Percentiles rank a stretch among this genome's conserved stretches.
Evolutionary conservation across 2,797 vertebrate genomes (phyloP).

Genomic region (Gorsachius magnificus): DNA sequence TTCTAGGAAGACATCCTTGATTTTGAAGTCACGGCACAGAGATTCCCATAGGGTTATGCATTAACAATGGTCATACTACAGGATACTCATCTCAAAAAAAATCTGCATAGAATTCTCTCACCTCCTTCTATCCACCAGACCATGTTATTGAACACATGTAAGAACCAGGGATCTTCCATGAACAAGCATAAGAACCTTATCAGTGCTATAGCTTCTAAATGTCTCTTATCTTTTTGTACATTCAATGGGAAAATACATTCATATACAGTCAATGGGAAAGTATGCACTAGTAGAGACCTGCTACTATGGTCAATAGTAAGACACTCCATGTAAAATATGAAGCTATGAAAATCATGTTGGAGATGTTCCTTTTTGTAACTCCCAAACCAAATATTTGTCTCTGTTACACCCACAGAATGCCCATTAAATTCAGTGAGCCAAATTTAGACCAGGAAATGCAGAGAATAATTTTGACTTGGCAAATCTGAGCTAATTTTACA

Average conservation of each 20-base stretch:
- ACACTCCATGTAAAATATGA: background rate
- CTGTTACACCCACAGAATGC: background rate
- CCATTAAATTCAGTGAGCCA: background rate
- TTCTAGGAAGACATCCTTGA: background rate
- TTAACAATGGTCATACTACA: background rate
- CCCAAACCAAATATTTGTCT: background rate
- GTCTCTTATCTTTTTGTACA: background rate
- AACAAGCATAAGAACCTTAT: background rate
- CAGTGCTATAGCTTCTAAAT: background rate
- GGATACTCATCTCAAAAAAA: background rate
- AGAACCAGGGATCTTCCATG: background rate
- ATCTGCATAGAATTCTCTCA: background rate
- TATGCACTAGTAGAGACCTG: background rate
- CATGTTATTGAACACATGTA: background rate
- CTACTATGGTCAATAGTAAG: background rate
- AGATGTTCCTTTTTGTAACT: background rate
- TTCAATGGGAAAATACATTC: background rate
- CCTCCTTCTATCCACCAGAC: background rate
- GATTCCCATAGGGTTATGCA: background rate
- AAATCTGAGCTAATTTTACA: background rate
- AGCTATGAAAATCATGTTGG: background rate
- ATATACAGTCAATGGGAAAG: background rate
- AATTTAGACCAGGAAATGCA: background rate
- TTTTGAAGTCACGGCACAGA: background rate
- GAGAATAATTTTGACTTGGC: background rate